Percentiles rank a stretch among this genome's conserved stretches.
Evolutionary conservation across 2,888 invertebrate genomes (phyloP).

Genomic region (Hydrotaea cyrtoneurina): DNA sequence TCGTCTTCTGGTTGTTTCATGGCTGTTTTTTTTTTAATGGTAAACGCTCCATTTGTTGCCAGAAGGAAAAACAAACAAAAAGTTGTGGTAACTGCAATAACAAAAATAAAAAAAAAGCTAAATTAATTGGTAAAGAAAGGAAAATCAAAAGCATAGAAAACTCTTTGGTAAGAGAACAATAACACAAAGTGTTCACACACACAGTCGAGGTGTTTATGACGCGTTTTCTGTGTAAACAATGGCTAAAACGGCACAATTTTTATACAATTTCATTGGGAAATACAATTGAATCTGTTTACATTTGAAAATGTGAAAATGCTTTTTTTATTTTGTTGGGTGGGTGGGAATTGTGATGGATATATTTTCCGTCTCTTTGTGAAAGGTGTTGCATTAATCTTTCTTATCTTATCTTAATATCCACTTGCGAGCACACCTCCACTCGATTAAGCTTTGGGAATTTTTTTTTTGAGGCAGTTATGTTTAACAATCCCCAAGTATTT

Average conservation of each 20-base stretch:
- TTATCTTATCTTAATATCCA: neutral
- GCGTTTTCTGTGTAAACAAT: slow-evolving; percentile 38
- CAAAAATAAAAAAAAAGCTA: slow-evolving; percentile 40
- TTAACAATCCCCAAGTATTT: slow-evolving; percentile 33
- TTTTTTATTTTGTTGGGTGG: slow-evolving; percentile 57
- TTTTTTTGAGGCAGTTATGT: neutral
- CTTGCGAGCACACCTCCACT: neutral
- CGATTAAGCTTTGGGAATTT: neutral
- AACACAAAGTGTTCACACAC: neutral
- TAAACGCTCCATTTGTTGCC: slow-evolving; percentile 48
- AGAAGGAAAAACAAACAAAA: slow-evolving; percentile 13
- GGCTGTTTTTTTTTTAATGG: slow-evolving; percentile 33
- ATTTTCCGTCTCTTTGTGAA: slow-evolving; percentile 29
- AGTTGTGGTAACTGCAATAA: too few species aligned
- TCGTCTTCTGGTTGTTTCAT: slow-evolving; percentile 18
- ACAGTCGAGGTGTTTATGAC: slow-evolving; percentile 48
- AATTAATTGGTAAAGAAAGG: slow-evolving; percentile 57
- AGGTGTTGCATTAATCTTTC: slow-evolving; percentile 47
- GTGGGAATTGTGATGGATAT: slow-evolving; percentile 25
- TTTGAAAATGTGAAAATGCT: neutral
- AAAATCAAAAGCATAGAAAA: neutral
- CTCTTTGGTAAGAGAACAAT: neutral
- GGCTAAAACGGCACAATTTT: neutral
- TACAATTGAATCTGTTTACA: too few species aligned
- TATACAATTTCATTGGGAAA: neutral